Percentiles rank a stretch among this genome's conserved stretches.
Conservation (phyloP, 2,888 invertebrate species). For the Deilephila porcellus region DNA sequence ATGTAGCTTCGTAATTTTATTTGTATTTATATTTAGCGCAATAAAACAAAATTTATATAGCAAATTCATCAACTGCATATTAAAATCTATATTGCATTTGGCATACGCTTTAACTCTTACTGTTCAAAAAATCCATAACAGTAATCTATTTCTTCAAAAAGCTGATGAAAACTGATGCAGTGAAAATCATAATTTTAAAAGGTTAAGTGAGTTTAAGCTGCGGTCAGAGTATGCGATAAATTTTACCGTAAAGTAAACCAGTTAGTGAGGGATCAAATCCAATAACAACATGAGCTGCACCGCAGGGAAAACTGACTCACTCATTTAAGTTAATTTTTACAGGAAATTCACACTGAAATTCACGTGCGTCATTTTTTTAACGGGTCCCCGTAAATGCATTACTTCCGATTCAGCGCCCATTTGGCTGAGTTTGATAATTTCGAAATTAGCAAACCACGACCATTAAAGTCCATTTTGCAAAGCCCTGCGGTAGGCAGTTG, state of each 20-base stretch:
- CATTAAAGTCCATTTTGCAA: too few relatives aligned
- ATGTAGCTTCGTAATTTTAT: too few relatives aligned
- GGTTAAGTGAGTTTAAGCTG: constrained; percentile 14
- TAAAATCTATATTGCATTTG: too few relatives aligned
- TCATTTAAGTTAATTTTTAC: constrained; percentile 15
- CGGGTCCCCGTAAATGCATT: not conserved
- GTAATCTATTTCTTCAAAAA: too few relatives aligned
- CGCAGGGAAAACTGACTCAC: constrained; percentile 29
- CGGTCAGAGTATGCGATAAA: constrained; percentile 15
- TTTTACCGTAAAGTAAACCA: constrained; percentile 20
- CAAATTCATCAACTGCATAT: too few relatives aligned
- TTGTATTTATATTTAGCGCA: too few relatives aligned
- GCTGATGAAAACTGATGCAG: too few relatives aligned
- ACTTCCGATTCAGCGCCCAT: not conserved
- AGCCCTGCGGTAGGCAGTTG: too few relatives aligned
- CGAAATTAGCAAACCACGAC: not conserved
- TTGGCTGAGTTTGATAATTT: not conserved
- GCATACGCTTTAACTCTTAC: too few relatives aligned
- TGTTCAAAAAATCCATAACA: too few relatives aligned
- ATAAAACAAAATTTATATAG: too few relatives aligned
- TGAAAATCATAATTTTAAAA: constrained; percentile 12
- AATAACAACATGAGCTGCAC: constrained; percentile 27
- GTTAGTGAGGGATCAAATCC: constrained; percentile 17
- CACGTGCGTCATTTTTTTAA: not conserved
- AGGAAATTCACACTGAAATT: constrained; percentile 4